phyloP scores from a whole-genome alignment of 2,113 vertebrate species.

The Daboia siamensis region DNA sequence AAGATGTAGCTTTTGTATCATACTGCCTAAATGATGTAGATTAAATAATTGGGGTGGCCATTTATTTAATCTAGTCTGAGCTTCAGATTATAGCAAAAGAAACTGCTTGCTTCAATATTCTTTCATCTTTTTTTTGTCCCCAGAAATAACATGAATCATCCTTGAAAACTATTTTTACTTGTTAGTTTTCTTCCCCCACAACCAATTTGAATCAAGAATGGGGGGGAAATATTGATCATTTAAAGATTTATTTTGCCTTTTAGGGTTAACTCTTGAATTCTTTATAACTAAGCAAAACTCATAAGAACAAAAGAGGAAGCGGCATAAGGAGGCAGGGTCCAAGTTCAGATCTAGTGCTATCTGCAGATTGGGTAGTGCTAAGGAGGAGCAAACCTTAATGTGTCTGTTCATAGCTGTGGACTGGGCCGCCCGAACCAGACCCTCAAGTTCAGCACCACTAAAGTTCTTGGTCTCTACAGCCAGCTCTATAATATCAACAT shows the following conservation, averaged over 20 bases:
- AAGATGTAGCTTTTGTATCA: neutral
- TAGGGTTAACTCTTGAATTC: neutral
- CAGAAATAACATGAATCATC: neutral
- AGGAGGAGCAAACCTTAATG: constrained; percentile 83
- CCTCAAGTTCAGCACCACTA: constrained; percentile 94
- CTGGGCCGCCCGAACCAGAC: constrained; percentile 92
- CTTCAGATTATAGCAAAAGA: neutral
- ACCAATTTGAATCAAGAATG: neutral
- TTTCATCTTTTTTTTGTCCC: neutral
- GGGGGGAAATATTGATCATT: neutral
- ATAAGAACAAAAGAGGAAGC: neutral
- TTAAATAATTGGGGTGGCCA: neutral
- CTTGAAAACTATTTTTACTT: neutral
- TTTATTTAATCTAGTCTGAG: neutral
- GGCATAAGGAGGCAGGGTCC: no score
- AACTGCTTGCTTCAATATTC: neutral
- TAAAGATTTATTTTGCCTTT: neutral
- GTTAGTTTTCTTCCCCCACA: neutral
- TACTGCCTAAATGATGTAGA: neutral
- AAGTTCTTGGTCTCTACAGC: constrained; percentile 93
- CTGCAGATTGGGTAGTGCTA: neutral
- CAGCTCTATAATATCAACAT: constrained; percentile 86
- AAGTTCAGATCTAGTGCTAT: neutral
- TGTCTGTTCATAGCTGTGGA: constrained; percentile 98
- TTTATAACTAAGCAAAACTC: neutral